These are phyloP conservation scores for Agrochola lychnidis DNA, from an alignment of 2,888 invertebrate genomes.

Conservation along the genomic window DNA sequence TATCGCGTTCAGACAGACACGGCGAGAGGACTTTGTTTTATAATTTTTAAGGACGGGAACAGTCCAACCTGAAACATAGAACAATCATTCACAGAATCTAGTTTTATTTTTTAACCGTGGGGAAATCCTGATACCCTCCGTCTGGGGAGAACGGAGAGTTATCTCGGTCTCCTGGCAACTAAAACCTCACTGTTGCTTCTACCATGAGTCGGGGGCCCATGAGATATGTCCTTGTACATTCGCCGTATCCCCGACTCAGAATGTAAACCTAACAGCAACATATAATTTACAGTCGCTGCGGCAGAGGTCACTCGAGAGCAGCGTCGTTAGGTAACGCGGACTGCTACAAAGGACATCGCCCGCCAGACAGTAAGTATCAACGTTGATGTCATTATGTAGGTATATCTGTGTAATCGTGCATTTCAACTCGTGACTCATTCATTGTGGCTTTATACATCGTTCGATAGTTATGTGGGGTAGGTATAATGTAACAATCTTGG, in stretches of 20 bases:
- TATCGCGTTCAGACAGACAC: too few species aligned
- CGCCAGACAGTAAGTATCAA: constrained; percentile 83
- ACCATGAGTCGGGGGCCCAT: not conserved
- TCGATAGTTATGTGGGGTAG: constrained; percentile 23
- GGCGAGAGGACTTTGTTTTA: too few species aligned
- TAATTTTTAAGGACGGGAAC: not conserved
- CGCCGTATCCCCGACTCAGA: not conserved
- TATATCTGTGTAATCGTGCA: constrained; percentile 26
- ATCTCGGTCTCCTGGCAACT: not conserved
- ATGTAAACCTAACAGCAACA: constrained; percentile 17
- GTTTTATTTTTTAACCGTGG: not conserved
- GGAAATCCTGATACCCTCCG: not conserved
- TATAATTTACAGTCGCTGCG: constrained; percentile 81
- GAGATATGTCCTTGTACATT: not conserved
- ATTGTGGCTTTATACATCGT: constrained; percentile 38
- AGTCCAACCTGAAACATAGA: not conserved
- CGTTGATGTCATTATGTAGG: constrained; percentile 30
- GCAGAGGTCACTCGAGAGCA: constrained; percentile 94
- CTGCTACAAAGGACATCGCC: constrained; percentile 84
- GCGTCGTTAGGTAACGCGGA: constrained; percentile 93
- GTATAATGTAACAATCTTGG: constrained; percentile 8
- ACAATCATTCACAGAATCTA: not conserved
- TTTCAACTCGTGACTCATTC: constrained; percentile 47
- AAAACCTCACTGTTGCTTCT: not conserved
- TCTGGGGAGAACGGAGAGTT: not conserved